These are phyloP conservation scores for Bombus superbus DNA, from an alignment of 1,140 invertebrate species.

Conservation along the genomic window DNA sequence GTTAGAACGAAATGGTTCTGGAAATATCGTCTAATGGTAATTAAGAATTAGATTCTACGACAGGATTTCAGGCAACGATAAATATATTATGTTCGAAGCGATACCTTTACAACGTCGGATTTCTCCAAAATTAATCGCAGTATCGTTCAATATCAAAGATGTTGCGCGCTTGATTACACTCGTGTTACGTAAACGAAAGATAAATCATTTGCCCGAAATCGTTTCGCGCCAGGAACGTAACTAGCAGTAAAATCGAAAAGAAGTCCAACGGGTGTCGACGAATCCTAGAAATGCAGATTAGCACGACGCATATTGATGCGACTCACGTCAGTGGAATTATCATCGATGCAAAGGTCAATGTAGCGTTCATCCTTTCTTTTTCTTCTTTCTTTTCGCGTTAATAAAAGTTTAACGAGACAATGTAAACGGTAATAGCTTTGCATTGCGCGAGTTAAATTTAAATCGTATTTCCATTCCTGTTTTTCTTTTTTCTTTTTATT, in stretches of 20 bases:
- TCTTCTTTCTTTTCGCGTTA: background rate
- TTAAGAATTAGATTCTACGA: too few species aligned
- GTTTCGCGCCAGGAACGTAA: background rate
- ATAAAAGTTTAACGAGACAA: background rate
- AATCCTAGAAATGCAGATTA: background rate
- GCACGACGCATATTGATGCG: background rate
- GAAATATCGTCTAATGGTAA: too few species aligned
- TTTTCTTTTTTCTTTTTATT: background rate
- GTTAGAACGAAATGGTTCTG: background rate
- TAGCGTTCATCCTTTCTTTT: background rate
- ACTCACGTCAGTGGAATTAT: background rate
- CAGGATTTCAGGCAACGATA: background rate
- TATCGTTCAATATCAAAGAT: background rate
- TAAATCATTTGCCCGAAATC: background rate
- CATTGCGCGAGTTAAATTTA: background rate
- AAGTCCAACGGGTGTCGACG: background rate
- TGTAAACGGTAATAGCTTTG: background rate
- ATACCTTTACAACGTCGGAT: background rate
- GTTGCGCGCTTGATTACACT: background rate
- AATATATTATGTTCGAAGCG: background rate
- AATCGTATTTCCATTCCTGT: background rate
- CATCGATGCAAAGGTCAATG: constrained; percentile 14
- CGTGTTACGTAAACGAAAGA: background rate
- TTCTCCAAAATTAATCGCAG: background rate
- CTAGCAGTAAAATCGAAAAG: too few species aligned